Conservation (phyloP, 2,113 vertebrate species). For the Dermatemys mawii region DNA sequence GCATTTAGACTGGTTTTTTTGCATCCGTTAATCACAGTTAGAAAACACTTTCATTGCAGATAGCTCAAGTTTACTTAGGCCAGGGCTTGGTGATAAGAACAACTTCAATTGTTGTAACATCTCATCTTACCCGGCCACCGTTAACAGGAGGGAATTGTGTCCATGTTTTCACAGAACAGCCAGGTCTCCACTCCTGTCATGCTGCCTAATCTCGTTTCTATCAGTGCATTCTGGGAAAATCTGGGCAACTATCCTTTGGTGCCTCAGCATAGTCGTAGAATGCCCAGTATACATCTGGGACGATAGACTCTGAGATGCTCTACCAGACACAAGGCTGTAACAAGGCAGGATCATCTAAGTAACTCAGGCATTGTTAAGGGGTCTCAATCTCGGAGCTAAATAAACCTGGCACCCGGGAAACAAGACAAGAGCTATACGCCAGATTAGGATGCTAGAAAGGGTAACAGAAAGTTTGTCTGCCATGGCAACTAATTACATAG, state of each 20-base stretch:
- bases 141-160: accelerated
- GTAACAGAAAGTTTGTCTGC: not conserved
- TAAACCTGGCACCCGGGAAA: accelerated
- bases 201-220: not conserved
- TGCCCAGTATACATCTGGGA: accelerated
- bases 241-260: not conserved
- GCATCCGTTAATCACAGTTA: not conserved
- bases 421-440: not conserved
- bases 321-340: accelerated
- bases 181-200: accelerated
- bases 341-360: not conserved
- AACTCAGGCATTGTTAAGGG: not conserved
- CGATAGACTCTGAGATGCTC: accelerated
- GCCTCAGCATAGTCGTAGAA: not conserved
- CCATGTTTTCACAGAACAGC: not conserved
- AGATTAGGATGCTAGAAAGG: accelerated
- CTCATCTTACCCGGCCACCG: not conserved
- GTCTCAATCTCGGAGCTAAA: not conserved
- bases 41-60: not conserved
- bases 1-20: not conserved
- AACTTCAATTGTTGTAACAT: not conserved
- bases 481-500: accelerated
- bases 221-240: not conserved
- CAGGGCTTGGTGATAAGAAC: not conserved
- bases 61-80: not conserved